Conservation (phyloP, 2,797 vertebrate species). For the Tokudaia muenninki region DNA sequence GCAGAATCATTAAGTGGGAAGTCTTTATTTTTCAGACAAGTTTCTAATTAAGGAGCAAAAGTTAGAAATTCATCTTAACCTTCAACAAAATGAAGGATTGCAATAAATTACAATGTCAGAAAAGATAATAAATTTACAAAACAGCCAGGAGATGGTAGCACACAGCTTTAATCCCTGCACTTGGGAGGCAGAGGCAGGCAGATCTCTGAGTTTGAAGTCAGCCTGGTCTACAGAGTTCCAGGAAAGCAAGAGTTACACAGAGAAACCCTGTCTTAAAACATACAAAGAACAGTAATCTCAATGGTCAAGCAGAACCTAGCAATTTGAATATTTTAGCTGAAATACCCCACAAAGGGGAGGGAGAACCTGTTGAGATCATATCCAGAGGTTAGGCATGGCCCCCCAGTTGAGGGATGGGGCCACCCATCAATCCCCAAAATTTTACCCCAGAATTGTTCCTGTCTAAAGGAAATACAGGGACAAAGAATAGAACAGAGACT, state of each 20-base stretch:
- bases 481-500: no score
- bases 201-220: not conserved
- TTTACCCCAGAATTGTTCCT: no score
- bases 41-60: not conserved
- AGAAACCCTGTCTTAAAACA: not conserved
- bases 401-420: no score
- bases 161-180: not conserved
- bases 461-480: no score
- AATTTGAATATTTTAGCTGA: slow-evolving; percentile 29
- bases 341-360: not conserved
- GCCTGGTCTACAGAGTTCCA: not conserved
- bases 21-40: not conserved
- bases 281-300: not conserved
- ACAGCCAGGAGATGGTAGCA: not conserved
- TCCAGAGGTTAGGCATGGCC: no score
- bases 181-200: not conserved
- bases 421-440: no score
- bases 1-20: not conserved
- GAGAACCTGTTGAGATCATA: no score
- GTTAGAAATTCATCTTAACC: not conserved
- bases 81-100: not conserved
- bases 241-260: not conserved
- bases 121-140: not conserved
- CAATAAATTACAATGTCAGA: not conserved
- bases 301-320: not conserved